Evolutionary conservation across 2,797 vertebrate genomes (phyloP), one percentile per base, ranked within the genome.

Genomic region (Xiphophorus birchmanni): DNA sequence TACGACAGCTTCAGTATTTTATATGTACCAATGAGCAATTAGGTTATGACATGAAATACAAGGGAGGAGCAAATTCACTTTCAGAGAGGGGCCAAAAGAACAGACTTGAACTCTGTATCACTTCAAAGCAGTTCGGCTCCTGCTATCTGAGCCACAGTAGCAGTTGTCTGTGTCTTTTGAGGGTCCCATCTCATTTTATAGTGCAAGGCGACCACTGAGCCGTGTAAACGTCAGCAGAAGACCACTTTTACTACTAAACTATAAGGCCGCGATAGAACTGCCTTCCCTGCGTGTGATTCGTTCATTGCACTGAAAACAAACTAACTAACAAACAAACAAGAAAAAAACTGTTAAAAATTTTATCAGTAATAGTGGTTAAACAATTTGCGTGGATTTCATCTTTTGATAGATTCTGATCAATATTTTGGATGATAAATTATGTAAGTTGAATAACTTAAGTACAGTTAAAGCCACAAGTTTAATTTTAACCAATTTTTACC

Each of bases 101-200:
- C 82, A 82, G 87, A 93, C 89, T 87, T 90, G 93, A 93, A 89
- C 91, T 83, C 74, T 87, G 79, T 81, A 87, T 92, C 87, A 85
- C 89, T 90, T 90, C 88, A 90, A 87, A 93, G 88, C 82, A 42
- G 72, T 69, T 63, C 82, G 83, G 80, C 85, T 86, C 13, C 88
- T 91, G 93, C 92, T 82, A 93, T 94, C 79, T 90, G 94, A 95
- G 95, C 90, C 89, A 82, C 92, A 86, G 93, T 88, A 93, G 93
- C 94, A 94, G 94, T 95, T 95, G 94, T 94, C 92, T 89, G 88
- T 90, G 92, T 92, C 88, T 90, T 92, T 92, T 84, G 88, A 52
- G 75, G 85, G 35, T 90, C 89, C 84, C 90, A 84, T 92, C 82
- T 91, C 83, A 85, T 92, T 92, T 76, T 88, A 90, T 91, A 83